phyloP scores from a whole-genome alignment of 2,113 vertebrate genomes.

The Dromiciops gliroides region DNA sequence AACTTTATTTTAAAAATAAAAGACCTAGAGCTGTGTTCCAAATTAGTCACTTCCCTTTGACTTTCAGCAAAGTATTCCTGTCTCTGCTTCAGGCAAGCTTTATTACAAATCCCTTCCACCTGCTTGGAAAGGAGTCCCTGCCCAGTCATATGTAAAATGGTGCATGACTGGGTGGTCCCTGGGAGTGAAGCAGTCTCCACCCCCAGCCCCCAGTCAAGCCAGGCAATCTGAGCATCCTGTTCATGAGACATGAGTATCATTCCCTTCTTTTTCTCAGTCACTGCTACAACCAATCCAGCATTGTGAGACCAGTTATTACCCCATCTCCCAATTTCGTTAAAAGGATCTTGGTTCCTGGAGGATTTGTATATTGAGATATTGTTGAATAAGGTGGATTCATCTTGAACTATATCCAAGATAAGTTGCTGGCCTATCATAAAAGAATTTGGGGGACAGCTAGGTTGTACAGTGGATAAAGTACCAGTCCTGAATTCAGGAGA shows the following conservation, averaged over 20 bases:
- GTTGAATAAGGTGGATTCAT: background rate
- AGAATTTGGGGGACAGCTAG: no score
- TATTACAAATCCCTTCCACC: background rate
- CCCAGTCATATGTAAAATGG: background rate
- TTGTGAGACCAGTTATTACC: background rate
- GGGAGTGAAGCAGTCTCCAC: background rate
- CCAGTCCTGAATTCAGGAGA: no score
- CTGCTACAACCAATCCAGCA: background rate
- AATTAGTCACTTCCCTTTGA: background rate
- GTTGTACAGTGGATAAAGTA: no score
- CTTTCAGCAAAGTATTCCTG: background rate
- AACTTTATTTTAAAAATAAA: background rate
- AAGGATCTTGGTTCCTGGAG: background rate
- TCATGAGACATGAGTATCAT: background rate
- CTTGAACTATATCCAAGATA: constrained; percentile 20
- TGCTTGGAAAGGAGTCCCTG: background rate
- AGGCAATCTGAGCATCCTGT: background rate
- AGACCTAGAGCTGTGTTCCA: background rate
- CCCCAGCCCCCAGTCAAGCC: background rate
- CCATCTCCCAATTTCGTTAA: constrained; percentile 8
- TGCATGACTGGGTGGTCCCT: background rate
- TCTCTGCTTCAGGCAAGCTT: background rate
- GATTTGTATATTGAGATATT: constrained; percentile 9
- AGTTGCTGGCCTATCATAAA: constrained; percentile 32
- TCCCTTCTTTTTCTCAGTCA: background rate